A percentile compares a stretch with the other conserved stretches of the same genome.
These are phyloP conservation scores for Formicarius rufipectus DNA, from an alignment of 2,113 vertebrate species.

Conservation along the genomic window DNA sequence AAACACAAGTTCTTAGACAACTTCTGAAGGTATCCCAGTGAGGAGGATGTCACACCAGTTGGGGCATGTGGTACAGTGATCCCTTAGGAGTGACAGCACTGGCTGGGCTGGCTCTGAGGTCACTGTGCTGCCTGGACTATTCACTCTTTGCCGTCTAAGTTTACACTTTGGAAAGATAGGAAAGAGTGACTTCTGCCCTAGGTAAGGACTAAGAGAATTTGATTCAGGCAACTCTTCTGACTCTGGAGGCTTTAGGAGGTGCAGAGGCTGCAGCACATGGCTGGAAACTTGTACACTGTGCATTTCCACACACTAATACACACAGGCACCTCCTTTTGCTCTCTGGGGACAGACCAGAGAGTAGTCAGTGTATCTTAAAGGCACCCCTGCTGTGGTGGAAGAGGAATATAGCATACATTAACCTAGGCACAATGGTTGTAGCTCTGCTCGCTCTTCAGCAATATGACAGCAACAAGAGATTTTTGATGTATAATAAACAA, in stretches of 20 bases:
- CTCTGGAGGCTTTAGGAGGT: neutral
- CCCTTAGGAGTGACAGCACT: neutral
- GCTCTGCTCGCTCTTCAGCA: neutral
- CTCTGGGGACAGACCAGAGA: neutral
- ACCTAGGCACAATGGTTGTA: neutral
- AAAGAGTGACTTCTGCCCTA: neutral
- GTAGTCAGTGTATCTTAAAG: neutral
- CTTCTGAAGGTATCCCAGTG: neutral
- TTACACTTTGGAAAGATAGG: neutral
- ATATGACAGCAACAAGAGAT: neutral
- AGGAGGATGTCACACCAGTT: neutral
- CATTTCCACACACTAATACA: neutral
- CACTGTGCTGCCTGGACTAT: rapidly evolving
- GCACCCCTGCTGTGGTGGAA: neutral
- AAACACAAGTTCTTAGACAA: neutral
- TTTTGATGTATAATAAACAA: neutral
- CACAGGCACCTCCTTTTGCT: neutral
- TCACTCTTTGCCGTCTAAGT: neutral
- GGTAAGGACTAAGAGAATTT: neutral
- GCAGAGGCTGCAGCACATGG: neutral
- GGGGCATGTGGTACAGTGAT: neutral
- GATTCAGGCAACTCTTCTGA: neutral
- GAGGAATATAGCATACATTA: neutral
- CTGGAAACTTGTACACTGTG: neutral
- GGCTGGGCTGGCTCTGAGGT: neutral